Evolutionary conservation across 2,113 vertebrate genomes (phyloP), one percentile per base, ranked within the genome.

Genomic region (Nymphicus hollandicus): DNA sequence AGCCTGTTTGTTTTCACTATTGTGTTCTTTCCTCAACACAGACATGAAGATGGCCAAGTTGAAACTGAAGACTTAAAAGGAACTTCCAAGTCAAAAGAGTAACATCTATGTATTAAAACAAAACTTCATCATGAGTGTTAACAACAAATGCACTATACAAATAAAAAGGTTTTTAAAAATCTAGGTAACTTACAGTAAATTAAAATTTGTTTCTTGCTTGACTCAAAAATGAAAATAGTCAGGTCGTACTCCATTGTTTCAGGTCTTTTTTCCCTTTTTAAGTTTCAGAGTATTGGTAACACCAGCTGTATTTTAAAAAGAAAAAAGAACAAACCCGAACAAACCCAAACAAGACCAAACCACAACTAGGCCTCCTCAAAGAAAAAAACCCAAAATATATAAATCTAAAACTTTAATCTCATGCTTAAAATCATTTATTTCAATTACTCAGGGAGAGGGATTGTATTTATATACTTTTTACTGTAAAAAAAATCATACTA

Each of bases 1-100:
- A 83, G 82, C 39, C 82, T 95, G 76, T 91, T 96, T 95, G 76
- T 91, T 96, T 95, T 94, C 50, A 60, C 43, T 70, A 68, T 93
- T 73, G 78, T 41, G 25, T 87, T 88, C 64, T 53, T 85, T 74
- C 79, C 44, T 81, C 66, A 46, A 53, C 2, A 27, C 31, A 82
- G 87, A 76, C 78, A n/a, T 15, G 10, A 77, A 93, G 74, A 91
- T n/a, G 7, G 88, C 71, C 85, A 94, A 91, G 86, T 50, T 61
- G 82, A 91, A 94, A 90, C 68, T 27, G 55, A 95, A 91, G 27
- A 81, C 17, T 88, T 71, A 46, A 70, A 46, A 90, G 64, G 60
- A 80, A 50, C 35, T 83, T 23, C 43, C 33, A 73, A 35, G 43
- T 85, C 53, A 63, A 44, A 81, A 80, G 37, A 70, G n/a, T 46